Evolutionary conservation across 1,140 invertebrate species (phyloP).

Genomic region (Drosophila triauraria): DNA sequence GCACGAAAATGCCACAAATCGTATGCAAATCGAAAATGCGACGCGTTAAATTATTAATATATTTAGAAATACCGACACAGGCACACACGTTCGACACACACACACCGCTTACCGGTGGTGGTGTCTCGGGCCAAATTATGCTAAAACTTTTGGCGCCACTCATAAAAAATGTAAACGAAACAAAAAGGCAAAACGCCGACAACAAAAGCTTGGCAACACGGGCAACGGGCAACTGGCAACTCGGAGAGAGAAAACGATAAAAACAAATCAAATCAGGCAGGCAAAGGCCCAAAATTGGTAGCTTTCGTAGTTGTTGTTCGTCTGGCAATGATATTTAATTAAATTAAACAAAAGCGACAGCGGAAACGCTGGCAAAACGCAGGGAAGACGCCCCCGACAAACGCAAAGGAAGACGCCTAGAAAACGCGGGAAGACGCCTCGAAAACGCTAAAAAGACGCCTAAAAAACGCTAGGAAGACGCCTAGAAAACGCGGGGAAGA

Average conservation of each 20-base stretch:
- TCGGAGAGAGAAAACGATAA: slow-evolving; percentile 13
- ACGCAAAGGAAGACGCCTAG: background rate
- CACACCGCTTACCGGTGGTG: background rate
- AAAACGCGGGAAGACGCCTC: background rate
- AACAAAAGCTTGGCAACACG: slow-evolving; percentile 18
- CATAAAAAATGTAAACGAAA: slow-evolving; percentile 70
- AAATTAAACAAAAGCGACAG: slow-evolving; percentile 21
- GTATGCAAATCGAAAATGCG: slow-evolving; percentile 69
- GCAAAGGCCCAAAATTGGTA: slow-evolving; percentile 35
- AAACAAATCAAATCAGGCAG: slow-evolving; percentile 17
- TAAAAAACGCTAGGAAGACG: too few species aligned
- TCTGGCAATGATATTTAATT: slow-evolving; percentile 32
- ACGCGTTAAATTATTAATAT: slow-evolving; percentile 82
- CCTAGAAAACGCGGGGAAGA: slow-evolving; percentile 2
- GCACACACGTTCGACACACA: slow-evolving; percentile 20
- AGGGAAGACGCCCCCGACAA: background rate
- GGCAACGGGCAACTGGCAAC: slow-evolving; percentile 8
- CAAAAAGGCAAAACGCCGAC: slow-evolving; percentile 34
- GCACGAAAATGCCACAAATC: slow-evolving; percentile 48
- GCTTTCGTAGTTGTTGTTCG: slow-evolving; percentile 14
- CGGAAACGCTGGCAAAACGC: slow-evolving; percentile 13
- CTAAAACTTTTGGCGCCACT: slow-evolving; percentile 82
- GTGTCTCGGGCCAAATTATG: slow-evolving; percentile 47
- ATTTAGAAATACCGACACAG: slow-evolving; percentile 69
- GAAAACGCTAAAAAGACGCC: background rate